phyloP scores from a whole-genome alignment of 2,113 vertebrate genomes.

The Psittacara wagleri region DNA sequence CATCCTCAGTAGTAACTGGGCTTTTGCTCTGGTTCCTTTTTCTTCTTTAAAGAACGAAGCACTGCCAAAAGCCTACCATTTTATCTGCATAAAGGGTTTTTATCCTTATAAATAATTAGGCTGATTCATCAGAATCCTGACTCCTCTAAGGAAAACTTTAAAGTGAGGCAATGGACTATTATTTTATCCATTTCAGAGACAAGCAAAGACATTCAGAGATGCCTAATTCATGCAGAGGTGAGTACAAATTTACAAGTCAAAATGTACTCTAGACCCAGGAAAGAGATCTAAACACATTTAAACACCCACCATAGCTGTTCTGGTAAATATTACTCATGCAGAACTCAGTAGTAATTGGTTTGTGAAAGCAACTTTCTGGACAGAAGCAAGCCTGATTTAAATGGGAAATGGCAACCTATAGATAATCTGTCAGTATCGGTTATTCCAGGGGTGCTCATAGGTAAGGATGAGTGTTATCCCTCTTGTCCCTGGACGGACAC shows the following conservation, averaged over 20 bases:
- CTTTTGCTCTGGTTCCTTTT: neutral
- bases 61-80: neutral
- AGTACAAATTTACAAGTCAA: neutral
- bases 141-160: neutral
- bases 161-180: neutral
- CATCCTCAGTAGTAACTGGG: neutral
- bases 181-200: neutral
- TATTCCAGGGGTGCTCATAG: neutral
- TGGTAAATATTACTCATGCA: neutral
- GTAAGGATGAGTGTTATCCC: neutral
- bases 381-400: neutral
- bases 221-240: neutral
- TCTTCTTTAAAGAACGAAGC: neutral
- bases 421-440: rapidly evolving
- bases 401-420: neutral
- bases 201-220: neutral
- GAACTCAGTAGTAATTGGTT: neutral
- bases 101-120: neutral
- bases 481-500: rapidly evolving
- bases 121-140: neutral
- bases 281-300: neutral
- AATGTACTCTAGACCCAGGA: neutral
- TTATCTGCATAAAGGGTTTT: neutral
- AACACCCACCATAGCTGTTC: neutral
- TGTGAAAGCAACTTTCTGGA: neutral